Percentiles rank a stretch among this genome's conserved stretches.
Evolutionary conservation across 2,113 vertebrate species (phyloP).

Genomic region (Jaculus jaculus): DNA sequence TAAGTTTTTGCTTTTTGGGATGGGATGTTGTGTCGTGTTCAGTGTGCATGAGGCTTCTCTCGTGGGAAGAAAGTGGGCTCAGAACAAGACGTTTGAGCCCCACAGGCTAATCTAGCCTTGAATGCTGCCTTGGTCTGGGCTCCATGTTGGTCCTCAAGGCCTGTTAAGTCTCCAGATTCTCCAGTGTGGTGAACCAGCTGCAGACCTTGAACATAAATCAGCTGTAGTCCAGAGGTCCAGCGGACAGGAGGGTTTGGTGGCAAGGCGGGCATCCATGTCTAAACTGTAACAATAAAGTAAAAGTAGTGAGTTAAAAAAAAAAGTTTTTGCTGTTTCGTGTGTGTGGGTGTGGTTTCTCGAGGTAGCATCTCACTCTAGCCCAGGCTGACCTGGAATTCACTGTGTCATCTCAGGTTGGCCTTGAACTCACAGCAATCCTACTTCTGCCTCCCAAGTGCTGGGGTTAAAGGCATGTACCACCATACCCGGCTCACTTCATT

Average conservation of each 20-base stretch:
- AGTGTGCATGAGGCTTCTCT: too few species aligned
- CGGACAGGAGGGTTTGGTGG: not conserved
- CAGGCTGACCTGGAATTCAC: too few species aligned
- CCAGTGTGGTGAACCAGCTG: not conserved
- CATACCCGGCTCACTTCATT: too few species aligned
- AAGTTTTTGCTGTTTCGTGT: too few species aligned
- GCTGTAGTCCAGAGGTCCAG: constrained; percentile 40
- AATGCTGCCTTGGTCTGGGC: rapidly evolving
- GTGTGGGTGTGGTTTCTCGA: too few species aligned
- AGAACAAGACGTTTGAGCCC: rapidly evolving
- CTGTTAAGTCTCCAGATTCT: not conserved
- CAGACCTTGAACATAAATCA: constrained; percentile 53
- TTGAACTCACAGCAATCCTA: too few species aligned
- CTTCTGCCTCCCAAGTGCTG: too few species aligned
- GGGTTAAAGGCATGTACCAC: too few species aligned
- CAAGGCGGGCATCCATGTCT: not conserved
- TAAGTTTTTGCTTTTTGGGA: too few species aligned
- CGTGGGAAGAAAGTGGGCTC: rapidly evolving
- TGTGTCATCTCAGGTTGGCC: too few species aligned
- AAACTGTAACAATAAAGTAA: constrained; percentile 31
- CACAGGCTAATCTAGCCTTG: rapidly evolving
- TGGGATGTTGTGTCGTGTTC: too few species aligned
- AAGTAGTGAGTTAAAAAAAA: not conserved
- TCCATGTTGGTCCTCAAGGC: not conserved
- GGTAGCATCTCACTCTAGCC: too few species aligned